Conservation (phyloP, 2,888 invertebrate genomes). For the Rhagonycha fulva region DNA sequence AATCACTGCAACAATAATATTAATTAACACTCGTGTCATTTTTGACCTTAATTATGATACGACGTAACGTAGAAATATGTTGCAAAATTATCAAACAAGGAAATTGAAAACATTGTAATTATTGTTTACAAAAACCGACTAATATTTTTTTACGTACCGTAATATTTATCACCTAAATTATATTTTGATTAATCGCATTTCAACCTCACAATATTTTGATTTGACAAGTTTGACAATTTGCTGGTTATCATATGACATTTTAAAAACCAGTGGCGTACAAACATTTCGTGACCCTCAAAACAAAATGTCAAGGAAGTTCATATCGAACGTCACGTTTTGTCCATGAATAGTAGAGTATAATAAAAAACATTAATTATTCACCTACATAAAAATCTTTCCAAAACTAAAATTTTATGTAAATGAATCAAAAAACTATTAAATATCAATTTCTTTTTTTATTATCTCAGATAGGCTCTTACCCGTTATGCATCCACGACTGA, state of each 20-base stretch:
- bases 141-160: not conserved
- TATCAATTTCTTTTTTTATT: too few relatives aligned
- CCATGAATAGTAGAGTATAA: too few relatives aligned
- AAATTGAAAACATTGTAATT: not conserved
- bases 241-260: not conserved
- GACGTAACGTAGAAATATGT: not conserved
- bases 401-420: too few relatives aligned
- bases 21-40: not conserved
- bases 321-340: too few relatives aligned
- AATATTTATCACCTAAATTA: not conserved
- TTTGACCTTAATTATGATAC: conserved; percentile 20
- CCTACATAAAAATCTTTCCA: too few relatives aligned
- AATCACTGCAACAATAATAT: conserved; percentile 3
- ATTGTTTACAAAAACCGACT: not conserved
- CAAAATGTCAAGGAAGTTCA: not conserved
- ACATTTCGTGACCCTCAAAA: not conserved
- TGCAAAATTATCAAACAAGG: not conserved
- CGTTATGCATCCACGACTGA: too few relatives aligned
- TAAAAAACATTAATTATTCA: too few relatives aligned
- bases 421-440: too few relatives aligned
- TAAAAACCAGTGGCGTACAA: not conserved
- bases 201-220: not conserved
- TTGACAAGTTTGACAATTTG: conserved; percentile 1
- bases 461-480: too few relatives aligned
- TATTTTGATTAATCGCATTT: not conserved